Base-by-base conservation (phyloP, 2,113 vertebrate species). In the Blennius ocellaris region DNA sequence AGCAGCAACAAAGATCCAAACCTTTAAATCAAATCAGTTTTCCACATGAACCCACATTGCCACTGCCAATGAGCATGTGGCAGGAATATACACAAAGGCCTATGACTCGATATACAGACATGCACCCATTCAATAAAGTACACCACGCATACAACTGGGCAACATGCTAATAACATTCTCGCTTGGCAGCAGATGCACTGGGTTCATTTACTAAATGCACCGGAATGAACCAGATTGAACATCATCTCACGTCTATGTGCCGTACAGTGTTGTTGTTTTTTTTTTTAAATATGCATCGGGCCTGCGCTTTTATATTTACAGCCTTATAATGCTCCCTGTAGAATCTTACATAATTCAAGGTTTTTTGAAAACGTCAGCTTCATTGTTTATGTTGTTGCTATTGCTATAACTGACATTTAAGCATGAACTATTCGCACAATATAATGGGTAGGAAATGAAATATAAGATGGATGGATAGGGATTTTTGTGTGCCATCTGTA, bases 401-500 rank as follows among this genome's bases (percentile, higher is more conserved):
- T 5, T 47, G 16, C 30, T 12, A 38, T 14, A 47, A 54, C 17
- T n/a, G 0, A 8, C 10, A n/a, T 52, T 5, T 47, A 5, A 7
- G 11, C 3, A 1, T 17, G 14, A 1, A 8, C 70, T 1, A 30
- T 5, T 30, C 30, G n/a, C 58, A 48, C 10, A 43, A 55, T 1
- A 51, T 10, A 16, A 55, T 54, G 48, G 14, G 40, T 11, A 45
- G 59, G 47, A 75, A 77, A 70, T 8, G 8, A 63, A 44, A 74
- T 40, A 57, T 44, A 59, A n/a, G 69, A 81, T 12, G 21, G 67
- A 76, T 69, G 65, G 55, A 79, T 43, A 44, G 66, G 67, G 54
- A 67, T 11, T 57, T 54, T 67, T 0, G 16, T 45, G 14, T 78
- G 60, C 74, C 89, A 86, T 88, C 76, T 92, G 87, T 81, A 87